Evolutionary conservation across 2,888 invertebrate species (phyloP), one percentile per base, ranked within the genome.

Genomic region (Ischnura elegans): DNA sequence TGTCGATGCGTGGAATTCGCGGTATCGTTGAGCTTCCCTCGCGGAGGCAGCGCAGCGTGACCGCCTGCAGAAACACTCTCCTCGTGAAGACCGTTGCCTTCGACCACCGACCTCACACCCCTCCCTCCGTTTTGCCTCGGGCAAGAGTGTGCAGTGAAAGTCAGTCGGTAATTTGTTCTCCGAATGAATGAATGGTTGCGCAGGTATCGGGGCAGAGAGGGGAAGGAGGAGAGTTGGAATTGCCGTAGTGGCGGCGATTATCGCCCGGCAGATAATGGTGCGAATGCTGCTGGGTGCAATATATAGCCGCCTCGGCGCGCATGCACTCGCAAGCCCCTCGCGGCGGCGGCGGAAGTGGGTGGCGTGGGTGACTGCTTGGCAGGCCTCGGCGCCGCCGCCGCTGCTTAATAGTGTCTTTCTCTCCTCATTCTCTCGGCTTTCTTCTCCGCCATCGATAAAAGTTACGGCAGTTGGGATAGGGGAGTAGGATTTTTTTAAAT

Each of bases 281-380:
- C 76, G 76, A 76, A 76, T n/a, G 76, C 76, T 61, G 61, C 61
- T 76, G 76, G 76, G 36, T 76, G 76, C 76, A 36, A 76, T 29
- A 76, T 36, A 76, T 76, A 8, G 76, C 36, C 76, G 76, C 36
- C 76, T 76, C 76, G 29, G 76, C 76, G 76, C 25, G 47, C 13
- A 47, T 13, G 47, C 13, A 47, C 47, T 5, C 19, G 19, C 36
- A n/a, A 36, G 10, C 36, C 10, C 76, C 76, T 36, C 76, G 36
- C 76, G 76, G 76, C 36, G 76, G 76, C 29, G 36, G 76, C 13
- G 76, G 76, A 36, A 2, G 76, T 10, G 8, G 76, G 76, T 25
- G 61, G 61, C n/a, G 61, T 21, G 21, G 61, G 61, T 2, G 51
- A 51, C 19, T 13, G 51, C 19, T 13, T 51, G 51, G 19, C 51